phyloP scores from a whole-genome alignment of 2,797 vertebrate species.

The Sparidentex hasta region DNA sequence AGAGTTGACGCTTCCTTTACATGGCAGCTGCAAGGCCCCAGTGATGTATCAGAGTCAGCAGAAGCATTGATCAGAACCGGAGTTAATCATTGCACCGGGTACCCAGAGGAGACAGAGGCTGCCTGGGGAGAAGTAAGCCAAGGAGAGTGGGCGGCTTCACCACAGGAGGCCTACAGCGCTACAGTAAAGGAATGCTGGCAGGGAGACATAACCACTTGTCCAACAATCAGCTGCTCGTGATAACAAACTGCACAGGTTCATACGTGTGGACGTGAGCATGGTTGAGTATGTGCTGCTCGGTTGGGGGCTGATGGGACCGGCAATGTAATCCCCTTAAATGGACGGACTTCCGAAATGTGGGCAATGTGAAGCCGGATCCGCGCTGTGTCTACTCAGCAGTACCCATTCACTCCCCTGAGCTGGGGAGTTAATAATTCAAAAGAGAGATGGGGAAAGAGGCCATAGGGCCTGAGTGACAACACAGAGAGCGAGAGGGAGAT shows the following conservation, averaged over 20 bases:
- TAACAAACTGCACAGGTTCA: conserved; percentile 23
- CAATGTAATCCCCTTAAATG: conserved; percentile 78
- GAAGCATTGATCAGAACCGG: conserved; percentile 87
- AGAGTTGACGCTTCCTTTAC: conserved; percentile 88
- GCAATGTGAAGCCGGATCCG: conserved; percentile 81
- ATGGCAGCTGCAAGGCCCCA: conserved; percentile 86
- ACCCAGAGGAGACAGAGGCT: conserved; percentile 74
- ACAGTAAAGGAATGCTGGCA: conserved; percentile 68
- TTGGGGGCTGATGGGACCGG: conserved; percentile 45
- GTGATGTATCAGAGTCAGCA: conserved; percentile 89
- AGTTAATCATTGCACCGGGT: conserved; percentile 89
- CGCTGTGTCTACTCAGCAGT: conserved; percentile 85
- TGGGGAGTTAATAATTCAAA: conserved; percentile 87
- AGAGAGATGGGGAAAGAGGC: conserved; percentile 74
- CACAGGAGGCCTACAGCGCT: conserved; percentile 67
- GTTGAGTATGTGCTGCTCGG: neutral
- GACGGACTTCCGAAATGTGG: conserved; percentile 79
- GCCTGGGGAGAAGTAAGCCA: conserved; percentile 79
- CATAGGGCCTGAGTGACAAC: conserved; percentile 75
- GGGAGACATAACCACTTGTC: conserved; percentile 44
- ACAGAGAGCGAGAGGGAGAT: conserved; percentile 26
- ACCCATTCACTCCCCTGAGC: conserved; percentile 83
- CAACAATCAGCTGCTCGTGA: conserved; percentile 21
- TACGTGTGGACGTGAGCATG: conserved; percentile 18
- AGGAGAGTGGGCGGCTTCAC: conserved; percentile 77